Conservation (phyloP, 2,888 invertebrate species). For the Diloba caeruleocephala region DNA sequence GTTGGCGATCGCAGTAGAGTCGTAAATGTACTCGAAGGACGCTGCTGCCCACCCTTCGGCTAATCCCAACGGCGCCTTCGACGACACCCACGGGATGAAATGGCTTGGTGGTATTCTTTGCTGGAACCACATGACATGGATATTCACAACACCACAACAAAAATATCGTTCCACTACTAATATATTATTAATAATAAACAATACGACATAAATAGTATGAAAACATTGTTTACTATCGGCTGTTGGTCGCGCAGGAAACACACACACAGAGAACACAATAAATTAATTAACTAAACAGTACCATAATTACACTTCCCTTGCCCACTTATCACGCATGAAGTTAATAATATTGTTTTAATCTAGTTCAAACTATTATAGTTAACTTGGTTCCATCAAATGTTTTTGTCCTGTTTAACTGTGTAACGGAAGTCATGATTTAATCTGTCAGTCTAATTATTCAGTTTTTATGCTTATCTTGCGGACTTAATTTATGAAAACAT, state of each 20-base stretch:
- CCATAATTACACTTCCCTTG: conserved; percentile 28
- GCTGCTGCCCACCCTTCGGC: too few species aligned
- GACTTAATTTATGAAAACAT: conserved; percentile 14
- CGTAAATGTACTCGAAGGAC: too few species aligned
- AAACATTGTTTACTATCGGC: conserved; percentile 8
- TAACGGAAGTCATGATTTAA: conserved; percentile 48
- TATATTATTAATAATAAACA: conserved; percentile 11
- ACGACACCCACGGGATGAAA: too few species aligned
- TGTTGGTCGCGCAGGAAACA: conserved; percentile 25
- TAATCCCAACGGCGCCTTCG: too few species aligned
- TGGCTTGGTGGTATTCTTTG: too few species aligned
- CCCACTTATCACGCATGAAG: conserved; percentile 19
- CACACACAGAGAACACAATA: conserved; percentile 10
- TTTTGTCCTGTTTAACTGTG: conserved; percentile 5
- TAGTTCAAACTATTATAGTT: conserved; percentile 9
- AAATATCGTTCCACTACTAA: background rate
- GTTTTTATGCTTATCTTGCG: conserved; percentile 30
- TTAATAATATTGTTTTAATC: conserved; percentile 32
- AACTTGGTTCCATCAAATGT: conserved; percentile 11
- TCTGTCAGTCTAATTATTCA: conserved; percentile 22
- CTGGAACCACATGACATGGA: too few species aligned
- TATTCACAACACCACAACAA: too few species aligned
- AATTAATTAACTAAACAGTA: conserved; percentile 36
- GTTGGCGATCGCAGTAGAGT: too few species aligned
- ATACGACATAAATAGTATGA: conserved; percentile 8